These are phyloP conservation scores for Lasioglossum leucozonium DNA, from an alignment of 2,888 invertebrate species.

Conservation along the genomic window DNA sequence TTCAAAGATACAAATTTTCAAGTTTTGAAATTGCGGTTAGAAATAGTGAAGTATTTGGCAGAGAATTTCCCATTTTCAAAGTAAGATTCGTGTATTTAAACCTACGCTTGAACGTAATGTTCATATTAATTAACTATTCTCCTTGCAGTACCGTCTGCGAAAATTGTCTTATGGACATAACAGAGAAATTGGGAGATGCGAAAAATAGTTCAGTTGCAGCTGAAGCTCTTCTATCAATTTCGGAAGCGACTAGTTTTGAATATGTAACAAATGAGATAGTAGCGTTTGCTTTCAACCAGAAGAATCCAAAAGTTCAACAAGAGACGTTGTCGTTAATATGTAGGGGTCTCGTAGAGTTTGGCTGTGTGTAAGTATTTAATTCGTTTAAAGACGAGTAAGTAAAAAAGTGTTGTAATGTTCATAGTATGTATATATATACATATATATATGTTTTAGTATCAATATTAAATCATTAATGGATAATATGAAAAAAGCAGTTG, in stretches of 20 bases:
- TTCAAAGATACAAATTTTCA: conserved; percentile 95
- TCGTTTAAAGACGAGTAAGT: background rate
- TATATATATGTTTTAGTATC: conserved; percentile 82
- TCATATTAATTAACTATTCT: conserved; percentile 22
- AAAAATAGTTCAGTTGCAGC: conserved; percentile 90
- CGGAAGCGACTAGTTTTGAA: conserved; percentile 92
- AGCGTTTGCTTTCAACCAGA: conserved; percentile 92
- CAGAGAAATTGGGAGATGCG: conserved; percentile 93
- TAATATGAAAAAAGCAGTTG: conserved; percentile 92
- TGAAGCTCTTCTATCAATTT: conserved; percentile 90
- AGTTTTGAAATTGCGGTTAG: conserved; percentile 93
- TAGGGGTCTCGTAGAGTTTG: conserved; percentile 93
- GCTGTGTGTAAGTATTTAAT: conserved; percentile 88
- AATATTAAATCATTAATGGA: conserved; percentile 91
- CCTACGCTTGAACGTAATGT: background rate
- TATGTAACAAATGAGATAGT: conserved; percentile 90
- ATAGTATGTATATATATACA: conserved; percentile 29
- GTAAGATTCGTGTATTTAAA: conserved; percentile 78
- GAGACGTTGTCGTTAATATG: conserved; percentile 94
- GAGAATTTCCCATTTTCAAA: conserved; percentile 90
- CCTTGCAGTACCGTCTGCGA: conserved; percentile 89
- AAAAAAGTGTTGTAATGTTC: conserved; percentile 17
- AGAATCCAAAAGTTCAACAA: conserved; percentile 95
- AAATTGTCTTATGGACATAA: conserved; percentile 91
- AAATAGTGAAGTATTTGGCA: conserved; percentile 91